Evolutionary conservation across 1,140 invertebrate genomes (phyloP).

Genomic region (Plodia interpunctella): DNA sequence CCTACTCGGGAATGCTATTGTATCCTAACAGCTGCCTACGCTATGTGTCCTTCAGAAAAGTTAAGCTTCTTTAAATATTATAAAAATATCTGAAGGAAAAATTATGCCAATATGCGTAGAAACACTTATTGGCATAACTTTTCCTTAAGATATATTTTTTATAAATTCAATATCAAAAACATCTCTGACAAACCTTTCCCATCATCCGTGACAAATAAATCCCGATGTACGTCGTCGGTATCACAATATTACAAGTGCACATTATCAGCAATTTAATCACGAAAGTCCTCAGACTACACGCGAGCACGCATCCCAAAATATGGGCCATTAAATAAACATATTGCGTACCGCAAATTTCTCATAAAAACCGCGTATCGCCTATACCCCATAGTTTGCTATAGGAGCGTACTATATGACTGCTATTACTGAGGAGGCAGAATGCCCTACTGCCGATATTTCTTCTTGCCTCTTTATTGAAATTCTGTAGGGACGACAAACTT

Average conservation of each 20-base stretch:
- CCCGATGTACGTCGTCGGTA: neutral
- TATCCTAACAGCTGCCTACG: no score
- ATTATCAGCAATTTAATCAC: conserved; percentile 7
- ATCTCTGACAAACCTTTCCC: no score
- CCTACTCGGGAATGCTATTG: no score
- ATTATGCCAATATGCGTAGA: no score
- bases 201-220: neutral
- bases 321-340: conserved; percentile 52
- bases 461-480: conserved; percentile 65
- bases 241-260: neutral
- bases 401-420: conserved; percentile 13
- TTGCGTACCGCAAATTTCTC: conserved; percentile 50
- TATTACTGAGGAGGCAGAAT: conserved; percentile 32
- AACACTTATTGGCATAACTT: no score
- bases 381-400: conserved; percentile 39
- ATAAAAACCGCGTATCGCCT: conserved; percentile 59
- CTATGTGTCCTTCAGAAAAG: no score
- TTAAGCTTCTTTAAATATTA: no score
- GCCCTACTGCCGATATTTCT: conserved; percentile 50
- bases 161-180: no score
- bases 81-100: no score
- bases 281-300: conserved; percentile 1
- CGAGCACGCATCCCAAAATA: conserved; percentile 9
- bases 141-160: no score
- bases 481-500: conserved; percentile 49